Evolutionary conservation across 2,797 vertebrate genomes (phyloP), one percentile per base, ranked within the genome.

Genomic region (Rallus crepitans): DNA sequence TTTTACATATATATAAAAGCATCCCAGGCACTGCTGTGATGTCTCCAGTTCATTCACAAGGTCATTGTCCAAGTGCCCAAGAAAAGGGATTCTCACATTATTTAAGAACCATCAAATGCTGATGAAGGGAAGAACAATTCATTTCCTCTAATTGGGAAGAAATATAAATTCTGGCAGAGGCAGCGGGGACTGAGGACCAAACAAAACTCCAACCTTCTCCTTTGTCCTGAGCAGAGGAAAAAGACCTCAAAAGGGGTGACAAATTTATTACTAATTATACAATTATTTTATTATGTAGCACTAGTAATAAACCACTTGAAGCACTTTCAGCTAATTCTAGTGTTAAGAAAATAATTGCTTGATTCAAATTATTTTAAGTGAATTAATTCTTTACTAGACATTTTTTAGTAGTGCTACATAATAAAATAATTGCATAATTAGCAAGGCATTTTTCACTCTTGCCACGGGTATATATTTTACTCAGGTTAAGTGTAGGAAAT

Each of bases 331-430:
- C 97, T 98, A 98, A 98, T 98, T 98, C 98, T 31, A 95, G 97
- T 95, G 98, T 98, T 98, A 98, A 97, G 98, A 98, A 98, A 98
- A 98, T 98, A 98, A 98, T 98, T 98, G 98, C 97, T 98, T 81
- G 94, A 97, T 97, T 98, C 97, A 98, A 98, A 98, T 98, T 98
- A 98, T 98, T 98, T 98, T 98, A 97, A 98, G 96, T 68, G 97
- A 98, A 98, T 98, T 98, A 98, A 98, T 98, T 98, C 97, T 98
- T 98, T 97, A 97, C 97, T 97, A 97, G 98, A 97, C 98, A 97
- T 98, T 98, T 97, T 98, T 97, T 97, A 97, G 97, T 97, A 97
- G 96, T 95, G 97, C 96, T 97, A 97, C 98, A 98, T 98, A 98
- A 98, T 98, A 98, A 98, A 98, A 97, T 98, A 97, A 98, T 98